Base-by-base conservation (phyloP, 2,113 vertebrate genomes). In the Accipiter cooperii region DNA sequence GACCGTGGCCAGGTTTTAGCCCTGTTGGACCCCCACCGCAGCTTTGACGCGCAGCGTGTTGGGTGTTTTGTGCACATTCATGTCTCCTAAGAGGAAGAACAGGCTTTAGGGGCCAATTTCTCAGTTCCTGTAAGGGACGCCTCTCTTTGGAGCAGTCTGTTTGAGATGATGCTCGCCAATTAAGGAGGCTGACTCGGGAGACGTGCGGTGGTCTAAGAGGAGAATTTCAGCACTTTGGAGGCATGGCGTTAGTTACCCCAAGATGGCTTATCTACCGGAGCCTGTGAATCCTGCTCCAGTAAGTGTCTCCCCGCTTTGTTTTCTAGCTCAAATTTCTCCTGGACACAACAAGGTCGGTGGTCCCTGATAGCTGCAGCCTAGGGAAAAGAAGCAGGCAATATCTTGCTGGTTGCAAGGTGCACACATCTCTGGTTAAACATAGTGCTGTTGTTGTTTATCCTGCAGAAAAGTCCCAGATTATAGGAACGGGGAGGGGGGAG, bases 1-100 rank as follows among this genome's bases (percentile, higher is more conserved):
- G 26, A 1, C 17, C 0, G 0, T 9, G 31, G 17, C 33, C 0
- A 3, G 49, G 8, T 14, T 84, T 31, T 7, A 29, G 44, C 49
- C 1, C 0, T 4, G 42, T 60, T 1, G 8, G 38, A 64, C 38
- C 34, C 26, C 0, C 40, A 40, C 40, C 36, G 12, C n/a, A 3
- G 54, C 57, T 54, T 13, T 20, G 31, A 24, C 11, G 61, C 4
- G 40, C 61, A 15, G 54, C 1, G 1, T 17, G 8, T 2, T 18
- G 10, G 17, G 49, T 2, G 2, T 28, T 44, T 40, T 11, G 2
- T 5, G 9, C 54, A 13, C 21, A 2, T 4, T 33, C 1, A 8
- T 46, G 63, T 24, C 51, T 63, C 31, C 47, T 22, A 1, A 33
- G 57, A 33, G 65, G 11, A 26, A 22, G 20, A 36, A 14, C 12